Percentiles rank a stretch among this genome's conserved stretches.
These are phyloP conservation scores for Mesorhabditis belari DNA, from an alignment of 2,888 invertebrate species.

Conservation along the genomic window DNA sequence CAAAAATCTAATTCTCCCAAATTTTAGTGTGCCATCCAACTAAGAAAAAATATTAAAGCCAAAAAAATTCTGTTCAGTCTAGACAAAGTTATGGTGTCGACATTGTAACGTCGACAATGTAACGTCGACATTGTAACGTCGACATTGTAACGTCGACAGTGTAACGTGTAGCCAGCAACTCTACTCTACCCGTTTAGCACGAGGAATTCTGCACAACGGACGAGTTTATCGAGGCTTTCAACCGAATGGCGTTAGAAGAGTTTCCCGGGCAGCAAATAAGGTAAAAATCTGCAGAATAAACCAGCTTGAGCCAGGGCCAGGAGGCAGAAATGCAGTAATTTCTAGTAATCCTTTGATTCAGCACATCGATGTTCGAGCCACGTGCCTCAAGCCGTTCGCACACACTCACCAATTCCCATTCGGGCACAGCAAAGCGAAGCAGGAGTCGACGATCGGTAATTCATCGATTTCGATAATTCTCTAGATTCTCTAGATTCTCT, in stretches of 20 bases:
- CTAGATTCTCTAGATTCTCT: too few relatives aligned
- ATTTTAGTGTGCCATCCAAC: too few relatives aligned
- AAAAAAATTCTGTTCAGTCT: conserved; percentile 14
- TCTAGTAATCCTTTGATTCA: neutral
- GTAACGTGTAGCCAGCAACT: too few relatives aligned
- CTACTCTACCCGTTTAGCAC: conserved; percentile 34
- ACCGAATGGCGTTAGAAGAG: conserved; percentile 7
- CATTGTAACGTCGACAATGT: too few relatives aligned
- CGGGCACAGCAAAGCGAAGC: conserved; percentile 10
- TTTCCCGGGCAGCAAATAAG: too few relatives aligned
- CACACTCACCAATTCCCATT: neutral
- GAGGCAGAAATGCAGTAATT: conserved; percentile 1
- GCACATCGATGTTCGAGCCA: neutral
- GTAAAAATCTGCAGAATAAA: too few relatives aligned
- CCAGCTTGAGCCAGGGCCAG: neutral
- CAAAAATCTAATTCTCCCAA: too few relatives aligned
- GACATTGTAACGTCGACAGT: too few relatives aligned
- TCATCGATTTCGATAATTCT: too few relatives aligned
- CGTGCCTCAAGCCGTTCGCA: neutral
- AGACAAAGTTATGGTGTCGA: too few relatives aligned
- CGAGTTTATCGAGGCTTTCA: conserved; percentile 44
- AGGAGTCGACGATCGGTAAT: conserved; percentile 4
- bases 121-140: too few relatives aligned
- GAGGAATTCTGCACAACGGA: conserved; percentile 37
- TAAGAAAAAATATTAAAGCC: too few relatives aligned